Conservation (phyloP, 2,888 invertebrate species). For the Trypoxylon attenuatum region DNA sequence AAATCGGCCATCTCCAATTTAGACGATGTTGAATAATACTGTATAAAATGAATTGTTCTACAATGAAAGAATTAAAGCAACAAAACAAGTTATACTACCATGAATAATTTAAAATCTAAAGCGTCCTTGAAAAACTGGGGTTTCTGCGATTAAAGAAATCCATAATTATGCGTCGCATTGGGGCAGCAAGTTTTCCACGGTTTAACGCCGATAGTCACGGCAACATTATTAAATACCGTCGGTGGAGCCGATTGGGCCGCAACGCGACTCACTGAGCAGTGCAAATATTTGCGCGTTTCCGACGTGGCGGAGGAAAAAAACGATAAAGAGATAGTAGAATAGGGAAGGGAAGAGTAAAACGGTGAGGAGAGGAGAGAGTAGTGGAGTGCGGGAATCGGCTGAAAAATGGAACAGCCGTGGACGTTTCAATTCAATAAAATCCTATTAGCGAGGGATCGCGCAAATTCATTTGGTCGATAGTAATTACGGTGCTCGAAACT, state of each 20-base stretch:
- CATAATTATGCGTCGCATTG: neutral
- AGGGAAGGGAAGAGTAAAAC: neutral
- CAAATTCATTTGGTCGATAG: constrained; percentile 43
- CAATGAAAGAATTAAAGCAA: too few relatives aligned
- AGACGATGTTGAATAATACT: too few relatives aligned
- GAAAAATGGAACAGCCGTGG: constrained; percentile 26
- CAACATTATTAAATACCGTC: constrained; percentile 41
- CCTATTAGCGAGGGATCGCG: constrained; percentile 40
- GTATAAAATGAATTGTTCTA: too few relatives aligned
- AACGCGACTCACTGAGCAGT: constrained; percentile 21
- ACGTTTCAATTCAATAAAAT: constrained; percentile 49
- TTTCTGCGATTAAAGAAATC: neutral
- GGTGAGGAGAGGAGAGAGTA: neutral
- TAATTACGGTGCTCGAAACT: constrained; percentile 34
- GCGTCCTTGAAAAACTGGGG: too few relatives aligned
- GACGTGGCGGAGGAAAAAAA: constrained; percentile 12
- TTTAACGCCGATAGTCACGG: neutral
- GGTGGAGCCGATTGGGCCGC: constrained; percentile 9
- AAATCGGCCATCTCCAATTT: too few relatives aligned
- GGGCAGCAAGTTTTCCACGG: constrained; percentile 8
- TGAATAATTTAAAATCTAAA: too few relatives aligned
- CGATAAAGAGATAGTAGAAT: neutral
- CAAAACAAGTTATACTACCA: too few relatives aligned
- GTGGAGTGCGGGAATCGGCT: neutral
- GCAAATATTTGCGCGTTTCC: constrained; percentile 39